These are phyloP conservation scores for Discoglossus pictus DNA, from an alignment of 2,797 vertebrate species.

Conservation along the genomic window DNA sequence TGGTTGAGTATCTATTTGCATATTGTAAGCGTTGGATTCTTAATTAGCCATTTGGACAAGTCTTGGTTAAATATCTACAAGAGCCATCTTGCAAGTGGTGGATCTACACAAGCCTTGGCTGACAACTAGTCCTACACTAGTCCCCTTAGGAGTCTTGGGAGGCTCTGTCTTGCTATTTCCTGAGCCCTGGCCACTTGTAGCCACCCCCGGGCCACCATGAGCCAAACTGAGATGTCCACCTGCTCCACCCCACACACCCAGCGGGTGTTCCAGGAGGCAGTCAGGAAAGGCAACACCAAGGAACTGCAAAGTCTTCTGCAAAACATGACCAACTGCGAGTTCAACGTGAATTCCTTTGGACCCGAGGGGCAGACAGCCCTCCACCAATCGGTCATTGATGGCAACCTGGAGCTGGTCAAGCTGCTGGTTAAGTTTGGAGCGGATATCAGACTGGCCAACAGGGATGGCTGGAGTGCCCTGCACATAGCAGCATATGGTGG, in stretches of 20 bases:
- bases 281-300: conserved; percentile 93
- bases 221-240: conserved; percentile 90
- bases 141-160: too few species aligned
- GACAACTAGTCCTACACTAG: too few species aligned
- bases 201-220: conserved; percentile 71
- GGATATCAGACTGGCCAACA: conserved; percentile 94
- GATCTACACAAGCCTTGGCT: too few species aligned
- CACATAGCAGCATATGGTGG: conserved; percentile 98
- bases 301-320: conserved; percentile 94
- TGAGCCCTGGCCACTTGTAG: background rate
- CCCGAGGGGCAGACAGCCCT: conserved; percentile 96
- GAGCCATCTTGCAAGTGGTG: too few species aligned
- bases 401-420: conserved; percentile 97
- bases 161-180: background rate
- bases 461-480: conserved; percentile 97
- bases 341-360: conserved; percentile 98
- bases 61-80: too few species aligned
- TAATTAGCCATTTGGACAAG: too few species aligned
- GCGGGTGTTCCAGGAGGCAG: conserved; percentile 95
- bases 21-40: too few species aligned
- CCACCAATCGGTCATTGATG: conserved; percentile 96
- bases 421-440: conserved; percentile 97
- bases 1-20: too few species aligned
- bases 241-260: conserved; percentile 89
- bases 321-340: conserved; percentile 96